These are phyloP conservation scores for Nomada goodeniana DNA, from an alignment of 2,888 invertebrate genomes.

Conservation along the genomic window DNA sequence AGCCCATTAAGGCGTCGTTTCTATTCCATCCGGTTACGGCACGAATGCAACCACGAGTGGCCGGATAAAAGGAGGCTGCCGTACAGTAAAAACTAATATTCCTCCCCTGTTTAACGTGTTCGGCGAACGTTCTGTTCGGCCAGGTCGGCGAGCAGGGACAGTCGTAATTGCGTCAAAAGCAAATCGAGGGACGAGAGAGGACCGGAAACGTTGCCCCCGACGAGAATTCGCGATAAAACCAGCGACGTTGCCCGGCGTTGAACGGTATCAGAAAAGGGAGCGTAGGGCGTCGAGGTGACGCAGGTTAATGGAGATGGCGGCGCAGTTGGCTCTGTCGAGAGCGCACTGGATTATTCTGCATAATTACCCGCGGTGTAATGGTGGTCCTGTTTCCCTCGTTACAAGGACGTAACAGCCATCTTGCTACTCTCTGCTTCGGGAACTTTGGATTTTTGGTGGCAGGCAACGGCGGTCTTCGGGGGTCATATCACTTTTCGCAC, in stretches of 20 bases:
- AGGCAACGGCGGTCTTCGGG: too few relatives aligned
- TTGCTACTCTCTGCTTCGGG: neutral
- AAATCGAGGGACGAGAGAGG: conserved; percentile 41
- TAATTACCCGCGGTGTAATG: neutral
- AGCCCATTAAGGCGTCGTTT: conserved; percentile 55
- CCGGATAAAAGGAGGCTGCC: conserved; percentile 33
- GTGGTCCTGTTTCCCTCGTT: neutral
- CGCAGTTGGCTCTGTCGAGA: neutral
- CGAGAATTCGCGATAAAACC: conserved; percentile 21
- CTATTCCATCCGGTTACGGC: conserved; percentile 48
- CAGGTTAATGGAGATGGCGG: conserved; percentile 10
- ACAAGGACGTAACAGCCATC: neutral
- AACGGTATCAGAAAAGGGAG: conserved; percentile 1
- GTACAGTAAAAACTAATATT: conserved; percentile 63
- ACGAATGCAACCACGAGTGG: conserved; percentile 28
- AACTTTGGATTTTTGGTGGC: too few relatives aligned
- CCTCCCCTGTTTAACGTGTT: conserved; percentile 35
- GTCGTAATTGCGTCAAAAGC: conserved; percentile 52
- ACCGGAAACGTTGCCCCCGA: neutral
- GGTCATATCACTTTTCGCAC: too few relatives aligned
- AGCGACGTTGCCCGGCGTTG: conserved; percentile 6
- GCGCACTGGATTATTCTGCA: neutral
- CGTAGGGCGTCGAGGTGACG: conserved; percentile 2
- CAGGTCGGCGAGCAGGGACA: neutral
- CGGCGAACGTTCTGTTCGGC: conserved; percentile 46